phyloP scores from a whole-genome alignment of 1,140 invertebrate species.

The Heliconius eleuchia region DNA sequence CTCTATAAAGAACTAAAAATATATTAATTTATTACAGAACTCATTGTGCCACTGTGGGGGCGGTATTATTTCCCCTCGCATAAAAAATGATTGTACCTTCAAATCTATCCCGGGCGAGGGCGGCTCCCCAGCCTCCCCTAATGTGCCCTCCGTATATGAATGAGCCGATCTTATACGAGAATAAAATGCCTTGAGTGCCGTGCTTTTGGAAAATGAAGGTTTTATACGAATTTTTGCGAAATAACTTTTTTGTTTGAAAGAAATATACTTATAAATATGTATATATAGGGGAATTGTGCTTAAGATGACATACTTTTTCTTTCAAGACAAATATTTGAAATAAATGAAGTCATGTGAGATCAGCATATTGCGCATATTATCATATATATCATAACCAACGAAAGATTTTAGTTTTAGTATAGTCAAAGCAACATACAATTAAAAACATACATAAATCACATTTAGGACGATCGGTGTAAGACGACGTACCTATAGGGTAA shows the following conservation, averaged over 20 bases:
- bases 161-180: slow-evolving; percentile 59
- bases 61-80: slow-evolving; percentile 74
- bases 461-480: too few relatives aligned
- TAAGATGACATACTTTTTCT: too few relatives aligned
- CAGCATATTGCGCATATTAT: too few relatives aligned
- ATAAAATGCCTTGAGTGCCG: slow-evolving; percentile 48
- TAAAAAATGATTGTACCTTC: slow-evolving; percentile 81
- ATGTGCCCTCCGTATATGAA: slow-evolving; percentile 59
- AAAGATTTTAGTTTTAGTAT: too few relatives aligned
- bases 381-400: too few relatives aligned
- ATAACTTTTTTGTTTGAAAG: not conserved
- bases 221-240: slow-evolving; percentile 7
- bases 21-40: slow-evolving; percentile 17
- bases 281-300: too few relatives aligned
- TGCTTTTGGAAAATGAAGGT: slow-evolving; percentile 28
- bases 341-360: too few relatives aligned
- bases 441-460: too few relatives aligned
- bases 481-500: too few relatives aligned
- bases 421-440: too few relatives aligned
- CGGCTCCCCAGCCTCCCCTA: slow-evolving; percentile 53
- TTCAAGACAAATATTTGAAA: too few relatives aligned
- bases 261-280: too few relatives aligned
- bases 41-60: slow-evolving; percentile 41
- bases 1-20: not conserved
- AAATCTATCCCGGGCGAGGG: slow-evolving; percentile 77